Evolutionary conservation across 2,797 vertebrate genomes (phyloP), one percentile per base, ranked within the genome.

Genomic region (Ptychadena robeensis): DNA sequence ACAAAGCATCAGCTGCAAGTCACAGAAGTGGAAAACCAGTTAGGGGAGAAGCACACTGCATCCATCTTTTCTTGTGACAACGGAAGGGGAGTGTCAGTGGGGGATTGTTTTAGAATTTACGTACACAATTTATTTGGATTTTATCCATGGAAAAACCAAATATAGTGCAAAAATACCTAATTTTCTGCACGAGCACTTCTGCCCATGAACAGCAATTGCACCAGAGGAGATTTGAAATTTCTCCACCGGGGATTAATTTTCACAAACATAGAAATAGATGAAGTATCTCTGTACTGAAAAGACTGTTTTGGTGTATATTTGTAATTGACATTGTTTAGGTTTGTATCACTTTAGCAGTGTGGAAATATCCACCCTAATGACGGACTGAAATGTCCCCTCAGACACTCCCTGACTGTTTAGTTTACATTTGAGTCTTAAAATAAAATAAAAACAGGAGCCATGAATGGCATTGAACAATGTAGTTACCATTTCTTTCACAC

Each of bases 11-110:
- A 81, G 83, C 78, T 85, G 72, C 78, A 81, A 59, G 35, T 85
- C 83, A 81, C 78, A 65, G 78, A 63, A 44, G 65, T 85, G 78
- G 83, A 85, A 85, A 85, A 80, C 53, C 78, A 85, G 66, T 80
- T 80, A 80, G 66, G 72, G 15, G 38, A 76, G 37, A 81, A 71
- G 57, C 72, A 71, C n/a, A 38, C 32, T 38, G 66, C 78, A 85
- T 81, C 72, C 78, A 81, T 85, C 78, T 80, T 66, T 67, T 70
- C 27, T 65, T 75, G 64, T 85, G 83, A 85, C 73, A 65, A 66
- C 27, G 15, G 28, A 44, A 80, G 64, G 35, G 65, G 12, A 66
- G 28, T 61, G 30, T 61, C 48, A 73, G 76, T 53, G 22, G 71
- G 71, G 65, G 82, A n/a, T 59, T 53, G 28, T 65, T 66, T 63